Conservation (phyloP, 2,888 invertebrate species). For the Caradrina kadenii region DNA sequence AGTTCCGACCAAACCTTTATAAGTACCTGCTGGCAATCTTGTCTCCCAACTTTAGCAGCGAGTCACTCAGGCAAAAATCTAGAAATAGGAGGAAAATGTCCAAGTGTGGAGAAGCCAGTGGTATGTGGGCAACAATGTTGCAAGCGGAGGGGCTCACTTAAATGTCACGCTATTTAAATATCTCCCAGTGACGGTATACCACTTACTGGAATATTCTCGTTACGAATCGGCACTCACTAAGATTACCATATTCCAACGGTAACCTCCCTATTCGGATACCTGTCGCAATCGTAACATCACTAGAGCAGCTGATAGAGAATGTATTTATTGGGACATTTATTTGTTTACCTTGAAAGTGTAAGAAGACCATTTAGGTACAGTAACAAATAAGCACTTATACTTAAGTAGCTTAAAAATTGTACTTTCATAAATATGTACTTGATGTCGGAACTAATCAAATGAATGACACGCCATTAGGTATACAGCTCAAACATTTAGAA, state of each 20-base stretch:
- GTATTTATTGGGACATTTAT: not conserved
- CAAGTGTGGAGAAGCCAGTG: not conserved
- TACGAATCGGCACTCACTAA: not conserved
- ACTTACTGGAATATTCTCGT: conserved; percentile 17
- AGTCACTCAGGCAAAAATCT: not conserved
- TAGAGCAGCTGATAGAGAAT: not conserved
- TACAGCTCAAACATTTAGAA: conserved; percentile 36
- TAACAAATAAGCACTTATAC: too few relatives aligned
- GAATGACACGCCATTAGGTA: conserved; percentile 4
- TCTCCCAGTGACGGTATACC: conserved; percentile 1
- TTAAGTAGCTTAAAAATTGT: not conserved
- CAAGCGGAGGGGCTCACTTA: conserved; percentile 24
- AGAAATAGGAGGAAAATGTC: not conserved
- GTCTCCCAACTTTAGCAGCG: not conserved
- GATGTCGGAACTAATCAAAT: not conserved
- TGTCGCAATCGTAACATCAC: not conserved
- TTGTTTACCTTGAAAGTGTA: too few relatives aligned
- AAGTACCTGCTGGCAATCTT: not conserved
- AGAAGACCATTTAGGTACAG: too few relatives aligned
- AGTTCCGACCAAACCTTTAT: not conserved
- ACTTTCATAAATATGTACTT: not conserved
- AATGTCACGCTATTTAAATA: conserved; percentile 40
- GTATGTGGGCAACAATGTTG: conserved; percentile 4
- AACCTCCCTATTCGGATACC: not conserved
- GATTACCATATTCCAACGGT: not conserved